These are phyloP conservation scores for Parnassius mnemosyne DNA, from an alignment of 2,888 invertebrate species.

Conservation along the genomic window DNA sequence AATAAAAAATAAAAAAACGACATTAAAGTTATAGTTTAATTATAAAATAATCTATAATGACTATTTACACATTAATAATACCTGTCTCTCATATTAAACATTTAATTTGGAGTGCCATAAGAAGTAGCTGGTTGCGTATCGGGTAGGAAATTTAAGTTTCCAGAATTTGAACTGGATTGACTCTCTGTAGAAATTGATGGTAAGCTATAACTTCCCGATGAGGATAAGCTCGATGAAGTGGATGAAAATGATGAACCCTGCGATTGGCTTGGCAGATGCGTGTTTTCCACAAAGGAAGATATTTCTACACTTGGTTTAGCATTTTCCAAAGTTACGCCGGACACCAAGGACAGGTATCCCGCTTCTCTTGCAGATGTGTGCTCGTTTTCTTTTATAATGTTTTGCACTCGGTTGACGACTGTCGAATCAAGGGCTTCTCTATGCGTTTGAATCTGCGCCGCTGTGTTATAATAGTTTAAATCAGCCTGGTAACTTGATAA, in stretches of 20 bases:
- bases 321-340: constrained; percentile 65
- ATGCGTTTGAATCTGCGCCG: constrained; percentile 44
- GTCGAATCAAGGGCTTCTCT: constrained; percentile 59
- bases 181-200: constrained; percentile 44
- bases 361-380: constrained; percentile 62
- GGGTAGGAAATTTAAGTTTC: constrained; percentile 56
- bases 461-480: constrained; percentile 54
- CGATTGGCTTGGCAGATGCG: constrained; percentile 39
- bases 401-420: constrained; percentile 60
- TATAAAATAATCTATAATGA: constrained; percentile 37
- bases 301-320: constrained; percentile 70
- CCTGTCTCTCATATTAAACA: constrained; percentile 39
- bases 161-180: constrained; percentile 36
- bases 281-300: constrained; percentile 65
- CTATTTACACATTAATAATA: constrained; percentile 42
- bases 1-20: too few species aligned
- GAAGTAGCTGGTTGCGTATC: constrained; percentile 53
- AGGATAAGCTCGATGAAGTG: constrained; percentile 32
- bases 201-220: constrained; percentile 45
- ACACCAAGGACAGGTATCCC: constrained; percentile 65
- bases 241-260: constrained; percentile 30
- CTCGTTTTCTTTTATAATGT: constrained; percentile 65
- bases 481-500: constrained; percentile 67
- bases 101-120: constrained; percentile 61
- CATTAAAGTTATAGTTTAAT: constrained; percentile 29